Conservation (phyloP, 2,888 invertebrate species). For the Thecocarcelia acutangulata region DNA sequence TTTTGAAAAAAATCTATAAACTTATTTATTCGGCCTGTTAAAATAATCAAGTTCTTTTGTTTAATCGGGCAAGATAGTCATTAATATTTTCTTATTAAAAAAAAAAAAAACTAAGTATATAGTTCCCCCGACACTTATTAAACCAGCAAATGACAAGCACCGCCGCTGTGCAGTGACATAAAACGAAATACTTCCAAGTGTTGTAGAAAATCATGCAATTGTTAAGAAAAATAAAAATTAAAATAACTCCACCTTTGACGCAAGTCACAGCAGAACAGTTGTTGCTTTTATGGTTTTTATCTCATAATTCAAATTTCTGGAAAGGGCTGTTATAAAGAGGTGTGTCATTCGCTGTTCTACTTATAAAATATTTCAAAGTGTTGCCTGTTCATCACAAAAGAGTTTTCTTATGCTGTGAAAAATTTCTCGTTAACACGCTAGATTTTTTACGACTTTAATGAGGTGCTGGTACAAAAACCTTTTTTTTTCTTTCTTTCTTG, state of each 20-base stretch:
- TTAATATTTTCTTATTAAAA: constrained; percentile 8
- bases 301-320: neutral
- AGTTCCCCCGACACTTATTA: no score
- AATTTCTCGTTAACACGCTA: constrained; percentile 52
- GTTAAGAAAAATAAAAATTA: no score
- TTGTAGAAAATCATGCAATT: constrained; percentile 59
- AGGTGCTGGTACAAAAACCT: constrained; percentile 32
- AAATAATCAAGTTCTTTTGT: constrained; percentile 52
- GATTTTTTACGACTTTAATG: constrained; percentile 46
- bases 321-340: constrained; percentile 39
- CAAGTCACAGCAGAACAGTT: neutral
- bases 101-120: constrained; percentile 1
- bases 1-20: constrained; percentile 27
- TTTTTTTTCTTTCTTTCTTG: no score
- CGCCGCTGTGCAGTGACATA: constrained; percentile 59
- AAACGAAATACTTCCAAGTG: constrained; percentile 34
- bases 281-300: neutral
- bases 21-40: neutral
- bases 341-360: constrained; percentile 36
- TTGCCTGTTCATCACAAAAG: constrained; percentile 1
- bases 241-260: constrained; percentile 15
- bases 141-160: no score
- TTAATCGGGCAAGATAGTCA: constrained; percentile 31
- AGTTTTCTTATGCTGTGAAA: constrained; percentile 32
- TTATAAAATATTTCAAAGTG: constrained; percentile 12